A percentile compares a stretch with the other conserved stretches of the same genome.
Evolutionary conservation across 2,888 invertebrate species (phyloP).

Genomic region (Tineola bisselliella): DNA sequence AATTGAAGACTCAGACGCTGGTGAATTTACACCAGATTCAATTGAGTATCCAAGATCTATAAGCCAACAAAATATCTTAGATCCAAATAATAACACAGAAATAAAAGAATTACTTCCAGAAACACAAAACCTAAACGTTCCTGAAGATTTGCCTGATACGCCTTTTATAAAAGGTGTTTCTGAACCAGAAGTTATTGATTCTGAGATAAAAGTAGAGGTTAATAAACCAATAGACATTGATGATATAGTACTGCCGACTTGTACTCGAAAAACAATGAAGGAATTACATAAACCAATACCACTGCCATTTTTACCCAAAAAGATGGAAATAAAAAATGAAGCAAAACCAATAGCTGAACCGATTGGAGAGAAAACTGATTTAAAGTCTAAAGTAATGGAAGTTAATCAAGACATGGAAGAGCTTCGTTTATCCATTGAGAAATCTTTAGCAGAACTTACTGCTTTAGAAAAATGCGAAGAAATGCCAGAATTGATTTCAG

Average conservation of each 20-base stretch:
- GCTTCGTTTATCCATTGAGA: conserved; percentile 48
- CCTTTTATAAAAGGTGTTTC: conserved; percentile 25
- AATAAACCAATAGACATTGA: not conserved
- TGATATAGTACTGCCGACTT: not conserved
- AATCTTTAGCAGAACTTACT: conserved; percentile 49
- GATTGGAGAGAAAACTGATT: conserved; percentile 38
- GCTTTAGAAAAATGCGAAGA: conserved; percentile 40
- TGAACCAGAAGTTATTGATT: conserved; percentile 23
- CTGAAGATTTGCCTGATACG: conserved; percentile 23
- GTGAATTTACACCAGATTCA: conserved; percentile 35
- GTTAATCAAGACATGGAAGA: conserved; percentile 58
- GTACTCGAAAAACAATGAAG: too few relatives aligned
- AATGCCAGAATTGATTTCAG: conserved; percentile 14
- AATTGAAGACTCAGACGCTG: conserved; percentile 4
- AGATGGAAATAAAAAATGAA: not conserved
- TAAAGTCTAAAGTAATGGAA: conserved; percentile 56
- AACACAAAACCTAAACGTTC: conserved; percentile 22
- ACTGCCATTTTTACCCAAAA: conserved; percentile 19
- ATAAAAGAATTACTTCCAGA: conserved; percentile 39
- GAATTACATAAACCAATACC: not conserved
- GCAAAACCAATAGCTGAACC: conserved; percentile 17
- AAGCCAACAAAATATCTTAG: conserved; percentile 37
- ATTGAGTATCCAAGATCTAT: conserved; percentile 42
- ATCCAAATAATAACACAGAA: conserved; percentile 38
- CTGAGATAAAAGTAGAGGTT: conserved; percentile 20